Conservation (phyloP, 2,113 vertebrate genomes). For the Tricholaema leucomelas region DNA sequence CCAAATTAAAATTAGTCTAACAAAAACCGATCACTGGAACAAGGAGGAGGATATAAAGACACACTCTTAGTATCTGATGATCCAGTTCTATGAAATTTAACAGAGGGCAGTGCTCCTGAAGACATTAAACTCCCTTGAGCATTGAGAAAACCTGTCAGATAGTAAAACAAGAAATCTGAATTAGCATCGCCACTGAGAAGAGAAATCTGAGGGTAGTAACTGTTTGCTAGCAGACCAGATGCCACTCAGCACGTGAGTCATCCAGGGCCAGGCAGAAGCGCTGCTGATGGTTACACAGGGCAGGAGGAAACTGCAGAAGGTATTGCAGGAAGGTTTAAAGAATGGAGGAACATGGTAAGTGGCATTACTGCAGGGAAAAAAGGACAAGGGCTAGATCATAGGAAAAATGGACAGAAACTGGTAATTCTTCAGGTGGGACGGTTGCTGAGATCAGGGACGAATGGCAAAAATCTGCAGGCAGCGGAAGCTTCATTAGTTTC, state of each 20-base stretch:
- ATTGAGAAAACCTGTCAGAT: neutral
- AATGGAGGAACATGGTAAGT: neutral
- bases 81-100: neutral
- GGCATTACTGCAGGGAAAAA: neutral
- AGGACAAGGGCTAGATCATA: neutral
- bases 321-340: neutral
- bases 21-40: neutral
- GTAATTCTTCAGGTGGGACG: neutral
- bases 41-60: neutral
- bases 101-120: neutral
- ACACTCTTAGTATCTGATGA: neutral
- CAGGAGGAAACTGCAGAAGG: neutral
- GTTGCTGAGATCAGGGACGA: neutral
- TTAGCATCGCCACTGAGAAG: neutral
- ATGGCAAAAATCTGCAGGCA: neutral
- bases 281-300: neutral
- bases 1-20: neutral
- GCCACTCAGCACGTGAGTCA: neutral
- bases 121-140: neutral
- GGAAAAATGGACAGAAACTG: neutral
- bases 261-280: neutral
- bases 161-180: neutral
- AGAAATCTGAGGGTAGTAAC: neutral
- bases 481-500: slow-evolving; percentile 29
- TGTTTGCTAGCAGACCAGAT: neutral